Evolutionary conservation across 2,113 vertebrate species (phyloP).

Genomic region (Numida meleagris): DNA sequence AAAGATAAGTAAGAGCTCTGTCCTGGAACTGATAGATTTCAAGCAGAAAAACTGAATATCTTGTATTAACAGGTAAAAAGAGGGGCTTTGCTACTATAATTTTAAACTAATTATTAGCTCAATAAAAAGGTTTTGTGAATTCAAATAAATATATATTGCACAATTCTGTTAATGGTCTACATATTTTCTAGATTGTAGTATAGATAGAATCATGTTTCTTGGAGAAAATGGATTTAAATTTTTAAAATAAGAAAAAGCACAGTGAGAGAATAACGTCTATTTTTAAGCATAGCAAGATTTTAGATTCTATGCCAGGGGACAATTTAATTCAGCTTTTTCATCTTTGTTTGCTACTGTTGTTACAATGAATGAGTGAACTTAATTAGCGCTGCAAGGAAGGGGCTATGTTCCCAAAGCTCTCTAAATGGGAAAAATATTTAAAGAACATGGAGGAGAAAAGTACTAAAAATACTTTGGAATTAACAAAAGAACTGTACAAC

Average conservation of each 20-base stretch:
- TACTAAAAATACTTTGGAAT: conserved; percentile 20
- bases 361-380: conserved; percentile 60
- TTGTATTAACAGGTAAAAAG: conserved; percentile 63
- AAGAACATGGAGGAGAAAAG: conserved; percentile 20
- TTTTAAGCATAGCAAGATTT: conserved; percentile 31
- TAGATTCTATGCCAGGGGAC: background rate
- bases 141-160: conserved; percentile 25
- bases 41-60: conserved; percentile 61
- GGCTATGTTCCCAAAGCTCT: conserved; percentile 18
- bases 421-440: conserved; percentile 24
- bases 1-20: conserved; percentile 57
- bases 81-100: conserved; percentile 49
- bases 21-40: conserved; percentile 69
- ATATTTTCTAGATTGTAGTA: conserved; percentile 32
- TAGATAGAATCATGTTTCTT: conserved; percentile 58
- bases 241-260: conserved; percentile 5
- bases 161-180: conserved; percentile 31
- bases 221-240: conserved; percentile 45
- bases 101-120: conserved; percentile 72
- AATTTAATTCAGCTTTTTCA: conserved; percentile 42
- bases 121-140: conserved; percentile 48
- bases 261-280: background rate
- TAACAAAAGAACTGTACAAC: background rate
- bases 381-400: conserved; percentile 63
- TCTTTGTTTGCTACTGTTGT: conserved; percentile 58